These are phyloP conservation scores for Vireo altiloquus DNA, from an alignment of 2,113 vertebrate genomes.

Conservation along the genomic window DNA sequence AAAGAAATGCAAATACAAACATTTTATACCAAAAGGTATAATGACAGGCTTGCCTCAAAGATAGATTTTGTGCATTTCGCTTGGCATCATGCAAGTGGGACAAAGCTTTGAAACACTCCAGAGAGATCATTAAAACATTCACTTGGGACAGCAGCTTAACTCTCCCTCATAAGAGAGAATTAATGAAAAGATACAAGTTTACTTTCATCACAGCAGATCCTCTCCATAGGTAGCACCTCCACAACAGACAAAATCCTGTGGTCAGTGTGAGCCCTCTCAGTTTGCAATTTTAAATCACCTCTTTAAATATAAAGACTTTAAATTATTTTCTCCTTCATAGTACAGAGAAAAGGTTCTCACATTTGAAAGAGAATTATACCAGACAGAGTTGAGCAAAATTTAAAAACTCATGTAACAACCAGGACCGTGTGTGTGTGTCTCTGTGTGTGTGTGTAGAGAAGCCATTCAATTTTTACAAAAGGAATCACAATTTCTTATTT, in stretches of 20 bases:
- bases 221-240: slow-evolving; percentile 26
- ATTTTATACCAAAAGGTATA: slow-evolving; percentile 18
- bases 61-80: background rate
- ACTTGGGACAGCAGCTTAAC: slow-evolving; percentile 56
- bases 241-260: background rate
- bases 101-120: slow-evolving; percentile 50
- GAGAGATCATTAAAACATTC: slow-evolving; percentile 62
- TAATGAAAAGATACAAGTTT: slow-evolving; percentile 42
- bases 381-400: background rate
- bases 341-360: background rate
- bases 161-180: background rate
- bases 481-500: background rate
- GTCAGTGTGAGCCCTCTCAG: background rate
- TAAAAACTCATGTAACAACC: background rate
- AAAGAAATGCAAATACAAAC: slow-evolving; percentile 57
- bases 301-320: background rate
- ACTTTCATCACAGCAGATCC: slow-evolving; percentile 41
- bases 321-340: background rate
- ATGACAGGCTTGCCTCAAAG: slow-evolving; percentile 37
- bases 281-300: slow-evolving; percentile 7
- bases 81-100: background rate
- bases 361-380: background rate
- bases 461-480: background rate
- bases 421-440: background rate
- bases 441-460: background rate